Evolutionary conservation across 2,113 vertebrate genomes (phyloP), one percentile per base, ranked within the genome.

Genomic region (Formicarius rufipectus): DNA sequence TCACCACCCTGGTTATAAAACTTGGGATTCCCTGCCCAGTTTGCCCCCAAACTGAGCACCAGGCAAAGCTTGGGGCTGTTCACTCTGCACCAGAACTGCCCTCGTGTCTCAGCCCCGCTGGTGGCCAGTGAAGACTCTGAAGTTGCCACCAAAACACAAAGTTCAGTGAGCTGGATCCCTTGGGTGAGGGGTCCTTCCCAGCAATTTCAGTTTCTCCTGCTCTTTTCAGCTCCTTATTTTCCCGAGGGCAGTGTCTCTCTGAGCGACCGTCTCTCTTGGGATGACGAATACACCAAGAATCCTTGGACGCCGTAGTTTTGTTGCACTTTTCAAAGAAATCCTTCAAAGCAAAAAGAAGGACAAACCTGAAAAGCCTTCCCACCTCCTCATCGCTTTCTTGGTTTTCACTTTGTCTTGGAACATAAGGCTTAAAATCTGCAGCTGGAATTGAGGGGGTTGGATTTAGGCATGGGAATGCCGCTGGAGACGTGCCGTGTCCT

Each of bases 61-160:
- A 10, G 1, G 1, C 50, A 59, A 4, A 44, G 5, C 25, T 35
- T 58, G n/a, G 22, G 33, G 21, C 5, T 13, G 7, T 12, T 63
- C 33, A 12, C 10, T 49, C 27, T 9, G 5, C 2, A 0, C 21
- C 42, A 18, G 25, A 30, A 42, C 33, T 0, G 2, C 58, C 31
- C 7, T 30, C 1, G 0, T 22, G 45, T 35, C 56, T 37, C 49
- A 40, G 5, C 45, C 14, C 40, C 45, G 27, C 7, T 1, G 4
- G 7, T 14, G n/a, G 31, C 7, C 27, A 8, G 1, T 24, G 71
- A 33, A 20, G 20, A 6, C 4, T 56, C 24, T 3, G 0, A 81
- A 74, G 67, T 33, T 78, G 24, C 7, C 37, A 58, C n/a, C 31
- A 31, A 71, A 77, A 19, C 13, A 31, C 40, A 11, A 58, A 60